A percentile compares a stretch with the other conserved stretches of the same genome.
Evolutionary conservation across 2,797 vertebrate species (phyloP).

Genomic region (Acanthornis magna): DNA sequence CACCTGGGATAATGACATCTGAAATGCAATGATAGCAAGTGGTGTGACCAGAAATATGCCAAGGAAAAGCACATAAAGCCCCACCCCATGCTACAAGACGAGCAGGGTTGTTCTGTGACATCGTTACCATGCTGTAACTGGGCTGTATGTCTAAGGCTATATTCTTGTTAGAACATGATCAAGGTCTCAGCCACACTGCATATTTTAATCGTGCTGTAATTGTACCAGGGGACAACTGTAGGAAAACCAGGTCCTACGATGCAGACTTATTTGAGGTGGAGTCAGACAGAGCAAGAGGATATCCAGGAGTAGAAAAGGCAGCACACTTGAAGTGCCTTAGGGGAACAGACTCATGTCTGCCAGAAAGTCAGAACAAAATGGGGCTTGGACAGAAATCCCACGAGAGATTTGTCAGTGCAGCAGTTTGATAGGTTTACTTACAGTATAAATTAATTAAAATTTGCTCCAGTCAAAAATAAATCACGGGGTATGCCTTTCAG

Average conservation of each 20-base stretch:
- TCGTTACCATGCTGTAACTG: neutral
- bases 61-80: neutral
- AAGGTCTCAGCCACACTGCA: slow-evolving; percentile 33
- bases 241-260: neutral
- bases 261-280: slow-evolving; percentile 1
- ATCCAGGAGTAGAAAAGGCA: slow-evolving; percentile 24
- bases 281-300: slow-evolving; percentile 8
- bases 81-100: neutral
- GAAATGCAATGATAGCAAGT: neutral
- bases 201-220: slow-evolving; percentile 50
- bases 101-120: neutral
- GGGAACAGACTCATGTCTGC: neutral
- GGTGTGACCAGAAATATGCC: neutral
- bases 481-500: neutral
- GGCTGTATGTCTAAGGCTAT: neutral
- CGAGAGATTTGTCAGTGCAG: neutral
- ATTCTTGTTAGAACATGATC: slow-evolving; percentile 56
- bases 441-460: neutral
- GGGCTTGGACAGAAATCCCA: neutral
- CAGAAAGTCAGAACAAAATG: slow-evolving; percentile 2
- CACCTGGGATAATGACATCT: neutral
- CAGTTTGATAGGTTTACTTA: neutral
- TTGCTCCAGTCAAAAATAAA: neutral
- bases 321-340: neutral
- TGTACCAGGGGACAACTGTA: slow-evolving; percentile 32